Percentiles rank a stretch among this genome's conserved stretches.
Conservation (phyloP, 2,113 vertebrate species). For the Paracanthobrama guichenoti region DNA sequence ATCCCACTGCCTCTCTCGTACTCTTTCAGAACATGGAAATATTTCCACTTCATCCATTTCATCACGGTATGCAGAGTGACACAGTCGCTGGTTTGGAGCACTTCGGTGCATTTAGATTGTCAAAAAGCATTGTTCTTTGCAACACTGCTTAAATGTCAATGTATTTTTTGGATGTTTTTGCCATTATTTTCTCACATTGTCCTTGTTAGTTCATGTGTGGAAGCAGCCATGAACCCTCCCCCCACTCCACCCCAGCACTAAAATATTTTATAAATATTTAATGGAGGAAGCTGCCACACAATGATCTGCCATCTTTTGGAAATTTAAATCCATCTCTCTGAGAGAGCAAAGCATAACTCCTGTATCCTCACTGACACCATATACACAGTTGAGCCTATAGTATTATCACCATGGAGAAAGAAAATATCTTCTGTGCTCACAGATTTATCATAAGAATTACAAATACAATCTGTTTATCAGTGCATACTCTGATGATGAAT, state of each 20-base stretch:
- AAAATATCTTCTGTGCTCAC: neutral
- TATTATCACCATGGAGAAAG: neutral
- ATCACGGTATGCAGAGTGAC: neutral
- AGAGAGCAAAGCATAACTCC: neutral
- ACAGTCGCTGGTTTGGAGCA: neutral
- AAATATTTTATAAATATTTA: constrained; percentile 73
- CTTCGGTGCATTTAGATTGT: neutral
- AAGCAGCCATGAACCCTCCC: neutral
- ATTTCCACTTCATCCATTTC: neutral
- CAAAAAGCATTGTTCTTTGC: neutral
- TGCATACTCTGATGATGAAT: neutral
- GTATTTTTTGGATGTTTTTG: constrained; percentile 7
- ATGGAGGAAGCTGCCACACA: constrained; percentile 62
- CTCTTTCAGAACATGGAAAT: constrained; percentile 9
- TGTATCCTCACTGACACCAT: constrained; percentile 20
- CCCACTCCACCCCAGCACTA: neutral
- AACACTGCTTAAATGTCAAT: neutral
- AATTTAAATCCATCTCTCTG: constrained; percentile 27
- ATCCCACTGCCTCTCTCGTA: constrained; percentile 29
- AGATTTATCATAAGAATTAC: neutral
- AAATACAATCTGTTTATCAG: neutral
- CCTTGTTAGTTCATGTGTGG: constrained; percentile 17
- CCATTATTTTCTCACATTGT: constrained; percentile 16
- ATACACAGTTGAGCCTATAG: neutral
- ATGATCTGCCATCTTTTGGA: constrained; percentile 40